Base-by-base conservation (phyloP, 2,113 vertebrate genomes). In the Rhynchomys soricoides region DNA sequence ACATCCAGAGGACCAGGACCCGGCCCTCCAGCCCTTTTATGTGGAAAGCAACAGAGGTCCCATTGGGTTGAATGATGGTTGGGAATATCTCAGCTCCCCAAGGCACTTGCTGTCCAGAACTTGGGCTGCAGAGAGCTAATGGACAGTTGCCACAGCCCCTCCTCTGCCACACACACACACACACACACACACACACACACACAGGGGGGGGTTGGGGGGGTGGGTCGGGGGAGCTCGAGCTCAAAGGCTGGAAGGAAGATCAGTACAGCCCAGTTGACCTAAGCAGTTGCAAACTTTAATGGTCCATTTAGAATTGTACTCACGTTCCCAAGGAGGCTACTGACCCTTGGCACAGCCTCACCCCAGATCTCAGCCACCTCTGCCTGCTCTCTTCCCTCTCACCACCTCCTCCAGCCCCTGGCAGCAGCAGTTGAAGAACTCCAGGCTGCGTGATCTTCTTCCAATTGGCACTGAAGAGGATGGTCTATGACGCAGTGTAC, bases 381-480 rank as follows among this genome's bases (percentile, higher is more conserved):
- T 43, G 21, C 43, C 11, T 21, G 4, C 31, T 26, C 3, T 17
- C 22, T 12, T 29, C 55, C 29, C 37, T 31, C 29, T 43, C 45
- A 79, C 19, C n/a, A 50, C 29, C n/a, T 45, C 55, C 43, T 37
- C 91, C 73, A 55, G 87, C 21, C 62, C 74, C 57, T 86, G 48
- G n/a, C 66, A 71, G 64, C 85, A 50, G 64, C 70, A 52, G 48
- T 3, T 59, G 82, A 74, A n/a, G 86, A 96, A 91, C 64, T 89
- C 91, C 78, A 68, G 73, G 62, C 19, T 4, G 59, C 52, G 52
- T 15, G 89, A 52, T 50, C 79, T 29, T 88, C 93, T 96, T 79
- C 91, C 66, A 77, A 7, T 0, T 3, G 78, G 59, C 91, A 86
- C 88, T 50, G 78, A 57, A n/a, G 40, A 82, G 68, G 52, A 16